phyloP scores from a whole-genome alignment of 2,888 invertebrate species.

The Pedicia rivosa region DNA sequence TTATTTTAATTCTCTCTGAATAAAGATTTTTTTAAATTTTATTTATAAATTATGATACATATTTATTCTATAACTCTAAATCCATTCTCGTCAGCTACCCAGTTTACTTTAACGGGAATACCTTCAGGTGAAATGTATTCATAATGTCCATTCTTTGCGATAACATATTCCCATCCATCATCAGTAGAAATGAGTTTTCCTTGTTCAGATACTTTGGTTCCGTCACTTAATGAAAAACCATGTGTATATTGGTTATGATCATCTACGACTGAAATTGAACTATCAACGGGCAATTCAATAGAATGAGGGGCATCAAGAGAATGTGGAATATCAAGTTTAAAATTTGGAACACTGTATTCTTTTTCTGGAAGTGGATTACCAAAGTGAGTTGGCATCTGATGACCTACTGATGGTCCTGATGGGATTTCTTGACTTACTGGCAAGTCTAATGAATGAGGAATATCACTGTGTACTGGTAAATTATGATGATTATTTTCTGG shows the following conservation, averaged over 20 bases:
- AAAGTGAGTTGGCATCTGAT: background rate
- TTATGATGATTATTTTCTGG: background rate
- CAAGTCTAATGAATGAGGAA: background rate
- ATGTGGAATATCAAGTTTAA: background rate
- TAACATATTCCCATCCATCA: slow-evolving; percentile 21
- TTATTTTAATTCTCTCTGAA: too few species aligned
- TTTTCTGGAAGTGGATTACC: background rate
- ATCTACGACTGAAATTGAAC: slow-evolving; percentile 4
- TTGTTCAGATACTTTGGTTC: slow-evolving; percentile 18
- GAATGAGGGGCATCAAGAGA: background rate
- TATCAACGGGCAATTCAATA: background rate
- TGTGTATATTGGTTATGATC: slow-evolving; percentile 10
- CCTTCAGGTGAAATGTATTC: slow-evolving; percentile 21
- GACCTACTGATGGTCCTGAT: background rate
- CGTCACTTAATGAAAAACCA: slow-evolving; percentile 15
- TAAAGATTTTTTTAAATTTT: too few species aligned
- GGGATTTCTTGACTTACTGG: background rate
- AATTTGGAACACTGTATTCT: background rate
- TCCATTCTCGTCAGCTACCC: slow-evolving; percentile 22
- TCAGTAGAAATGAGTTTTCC: slow-evolving; percentile 19
- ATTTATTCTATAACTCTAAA: slow-evolving; percentile 13
- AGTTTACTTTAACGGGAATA: slow-evolving; percentile 16
- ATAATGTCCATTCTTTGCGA: slow-evolving; percentile 20
- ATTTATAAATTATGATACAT: background rate
- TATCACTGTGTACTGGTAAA: background rate